Percentiles rank a stretch among this genome's conserved stretches.
These are phyloP conservation scores for Ancistrus triradiatus DNA, from an alignment of 2,113 vertebrate genomes.

Conservation along the genomic window DNA sequence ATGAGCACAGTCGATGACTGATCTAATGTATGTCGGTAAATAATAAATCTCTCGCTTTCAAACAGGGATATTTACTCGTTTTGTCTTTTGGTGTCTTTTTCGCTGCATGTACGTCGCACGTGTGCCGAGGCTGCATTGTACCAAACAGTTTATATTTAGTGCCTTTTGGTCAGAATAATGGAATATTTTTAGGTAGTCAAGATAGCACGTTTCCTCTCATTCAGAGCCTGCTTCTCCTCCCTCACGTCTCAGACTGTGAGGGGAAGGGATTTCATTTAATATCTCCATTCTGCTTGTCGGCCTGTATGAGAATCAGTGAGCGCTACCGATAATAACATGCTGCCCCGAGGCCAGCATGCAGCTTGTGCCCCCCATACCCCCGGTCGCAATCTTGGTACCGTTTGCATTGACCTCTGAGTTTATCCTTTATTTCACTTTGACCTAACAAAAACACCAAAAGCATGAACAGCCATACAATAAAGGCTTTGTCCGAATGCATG, in stretches of 20 bases:
- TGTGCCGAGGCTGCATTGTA: background rate
- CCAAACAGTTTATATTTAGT: background rate
- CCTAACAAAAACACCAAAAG: too few relatives aligned
- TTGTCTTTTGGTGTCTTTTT: too few relatives aligned
- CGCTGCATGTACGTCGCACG: too few relatives aligned
- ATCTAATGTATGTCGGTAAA: too few relatives aligned
- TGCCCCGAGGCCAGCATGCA: constrained; percentile 19
- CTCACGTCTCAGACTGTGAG: background rate
- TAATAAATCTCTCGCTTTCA: too few relatives aligned
- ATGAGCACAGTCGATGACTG: too few relatives aligned
- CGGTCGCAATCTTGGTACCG: constrained; percentile 15
- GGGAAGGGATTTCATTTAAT: constrained; percentile 37
- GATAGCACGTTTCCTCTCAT: constrained; percentile 14
- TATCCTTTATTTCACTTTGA: constrained; percentile 2
- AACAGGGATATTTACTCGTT: too few relatives aligned
- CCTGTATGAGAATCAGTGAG: constrained; percentile 34
- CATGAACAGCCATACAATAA: too few relatives aligned
- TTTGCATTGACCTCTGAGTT: constrained; percentile 17
- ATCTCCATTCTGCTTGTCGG: constrained; percentile 34
- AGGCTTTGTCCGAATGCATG: too few relatives aligned
- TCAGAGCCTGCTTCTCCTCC: constrained; percentile 6
- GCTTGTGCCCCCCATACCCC: too few relatives aligned
- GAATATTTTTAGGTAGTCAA: constrained; percentile 11
- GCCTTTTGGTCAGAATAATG: background rate
- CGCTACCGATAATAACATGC: constrained; percentile 31